Base-by-base conservation (phyloP, 2,113 vertebrate species). In the Climacteris rufus region DNA sequence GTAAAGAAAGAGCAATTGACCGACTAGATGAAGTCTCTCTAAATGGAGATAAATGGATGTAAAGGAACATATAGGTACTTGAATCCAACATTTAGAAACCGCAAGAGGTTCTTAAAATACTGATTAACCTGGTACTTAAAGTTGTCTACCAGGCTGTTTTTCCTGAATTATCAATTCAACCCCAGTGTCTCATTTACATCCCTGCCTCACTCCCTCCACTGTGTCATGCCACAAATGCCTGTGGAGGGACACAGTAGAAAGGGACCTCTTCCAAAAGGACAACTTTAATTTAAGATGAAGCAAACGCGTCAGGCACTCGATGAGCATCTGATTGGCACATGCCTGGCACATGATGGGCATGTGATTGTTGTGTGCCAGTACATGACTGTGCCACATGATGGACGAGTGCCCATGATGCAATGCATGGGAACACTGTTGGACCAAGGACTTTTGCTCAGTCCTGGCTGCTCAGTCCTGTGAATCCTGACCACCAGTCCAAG, bases 321-420 rank as follows among this genome's bases (percentile, higher is more conserved):
- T 0, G 1, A 15, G 16, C 6, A 7, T 13, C 30, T 61, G 54
- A 11, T 9, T 76, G 47, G 14, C 19, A n/a, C 7, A 19, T 60
- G n/a, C 13, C 54, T 47, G 54, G 65, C 24, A 25, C 30, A 30
- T 3, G 11, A 35, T 47, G 53, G 45, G 5, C 0, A 0, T 35
- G 21, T 22, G 40, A 49, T 63, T 63, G 35, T 8, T 25, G 3
- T 3, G 8, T 33, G 49, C 21, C 30, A 30, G 30, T 30, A 30
- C 20, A 45, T 66, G 42, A 45, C 8, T n/a, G 11, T 35, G 63
- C 8, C 14, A 3, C 0, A 0, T 40, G 61, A 25, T 49, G 40
- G 47, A 37, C 13, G 6, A 10, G 27, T 23, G 4, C 15, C 22
- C 33, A 24, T 35, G 21, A 69, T 18, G 24, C 12, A 45, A 37